Evolutionary conservation across 2,797 vertebrate genomes (phyloP).

Genomic region (Buphagus erythrorhynchus): DNA sequence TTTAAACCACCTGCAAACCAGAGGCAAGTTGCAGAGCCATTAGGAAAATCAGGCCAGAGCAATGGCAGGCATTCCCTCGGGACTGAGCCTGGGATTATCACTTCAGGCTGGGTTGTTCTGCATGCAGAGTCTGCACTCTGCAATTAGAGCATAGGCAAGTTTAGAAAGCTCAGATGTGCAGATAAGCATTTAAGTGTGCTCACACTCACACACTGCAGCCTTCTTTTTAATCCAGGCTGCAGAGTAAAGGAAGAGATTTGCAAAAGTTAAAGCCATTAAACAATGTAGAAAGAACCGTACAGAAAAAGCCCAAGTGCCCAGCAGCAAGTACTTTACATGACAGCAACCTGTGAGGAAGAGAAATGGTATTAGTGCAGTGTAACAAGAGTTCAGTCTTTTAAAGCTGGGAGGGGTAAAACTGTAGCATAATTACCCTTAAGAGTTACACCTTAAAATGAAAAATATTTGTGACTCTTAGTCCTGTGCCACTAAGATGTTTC

Average conservation of each 20-base stretch:
- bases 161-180: constrained; percentile 39
- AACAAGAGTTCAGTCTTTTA: neutral
- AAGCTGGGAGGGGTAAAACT: neutral
- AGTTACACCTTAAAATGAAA: neutral
- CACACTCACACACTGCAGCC: neutral
- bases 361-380: neutral
- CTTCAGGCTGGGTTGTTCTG: constrained; percentile 29
- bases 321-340: neutral
- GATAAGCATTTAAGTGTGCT: constrained; percentile 25
- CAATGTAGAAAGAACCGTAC: neutral
- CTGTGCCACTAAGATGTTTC: neutral
- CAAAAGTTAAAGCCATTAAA: neutral
- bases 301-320: neutral
- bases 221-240: neutral
- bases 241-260: neutral
- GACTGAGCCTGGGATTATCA: constrained; percentile 35
- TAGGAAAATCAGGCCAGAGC: constrained; percentile 50
- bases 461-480: neutral
- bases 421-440: neutral
- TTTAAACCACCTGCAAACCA: constrained; percentile 15
- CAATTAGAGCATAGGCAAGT: constrained; percentile 56
- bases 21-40: constrained; percentile 33
- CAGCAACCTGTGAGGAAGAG: neutral
- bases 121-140: constrained; percentile 6
- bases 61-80: constrained; percentile 24